phyloP scores from a whole-genome alignment of 2,113 vertebrate species.

The Hypocryptadius cinnamomeus region DNA sequence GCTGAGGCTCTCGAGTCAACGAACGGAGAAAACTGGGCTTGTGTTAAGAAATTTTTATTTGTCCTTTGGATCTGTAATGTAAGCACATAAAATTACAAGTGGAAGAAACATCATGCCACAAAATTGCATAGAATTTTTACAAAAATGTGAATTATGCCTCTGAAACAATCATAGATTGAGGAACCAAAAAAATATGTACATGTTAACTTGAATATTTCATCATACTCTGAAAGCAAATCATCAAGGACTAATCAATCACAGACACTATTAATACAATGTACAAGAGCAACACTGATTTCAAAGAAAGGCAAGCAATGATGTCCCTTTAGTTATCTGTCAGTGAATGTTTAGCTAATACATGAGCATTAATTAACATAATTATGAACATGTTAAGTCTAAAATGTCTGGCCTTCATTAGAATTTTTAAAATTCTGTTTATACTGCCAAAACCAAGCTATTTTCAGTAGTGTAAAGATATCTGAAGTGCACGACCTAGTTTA shows the following conservation, averaged over 20 bases:
- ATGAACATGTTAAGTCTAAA: conserved; percentile 70
- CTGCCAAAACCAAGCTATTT: conserved; percentile 79
- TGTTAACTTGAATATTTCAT: conserved; percentile 65
- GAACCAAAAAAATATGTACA: conserved; percentile 76
- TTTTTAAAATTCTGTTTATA: conserved; percentile 70
- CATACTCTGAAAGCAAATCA: conserved; percentile 71
- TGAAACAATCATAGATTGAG: conserved; percentile 71
- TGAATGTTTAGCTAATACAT: conserved; percentile 68
- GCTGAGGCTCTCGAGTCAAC: background rate
- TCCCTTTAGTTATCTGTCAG: conserved; percentile 77
- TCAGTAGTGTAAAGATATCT: conserved; percentile 87
- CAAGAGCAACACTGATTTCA: conserved; percentile 85
- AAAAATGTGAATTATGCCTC: conserved; percentile 80
- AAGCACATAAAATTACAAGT: conserved; percentile 85
- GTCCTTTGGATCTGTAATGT: conserved; percentile 80
- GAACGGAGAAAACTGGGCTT: background rate
- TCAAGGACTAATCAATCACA: conserved; percentile 75
- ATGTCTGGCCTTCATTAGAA: conserved; percentile 73
- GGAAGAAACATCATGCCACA: conserved; percentile 88
- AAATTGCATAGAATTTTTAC: conserved; percentile 89
- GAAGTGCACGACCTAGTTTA: conserved; percentile 82
- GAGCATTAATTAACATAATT: conserved; percentile 78
- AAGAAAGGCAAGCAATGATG: conserved; percentile 80
- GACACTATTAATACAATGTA: conserved; percentile 76
- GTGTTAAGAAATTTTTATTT: conserved; percentile 84